Conservation (phyloP, 2,113 vertebrate genomes). For the Sinocyclocheilus rhinocerous region DNA sequence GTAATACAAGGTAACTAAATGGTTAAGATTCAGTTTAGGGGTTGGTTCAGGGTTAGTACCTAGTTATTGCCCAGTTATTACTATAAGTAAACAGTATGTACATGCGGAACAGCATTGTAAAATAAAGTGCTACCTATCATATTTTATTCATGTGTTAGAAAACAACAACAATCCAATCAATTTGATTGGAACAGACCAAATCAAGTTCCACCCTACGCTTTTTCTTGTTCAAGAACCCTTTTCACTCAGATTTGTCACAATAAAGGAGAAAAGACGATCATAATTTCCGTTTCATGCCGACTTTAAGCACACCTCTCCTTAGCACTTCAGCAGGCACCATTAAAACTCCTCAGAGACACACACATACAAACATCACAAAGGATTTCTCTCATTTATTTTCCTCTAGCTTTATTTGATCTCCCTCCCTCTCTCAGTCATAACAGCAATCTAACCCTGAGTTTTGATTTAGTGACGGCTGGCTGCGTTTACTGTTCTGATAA, state of each 20-base stretch:
- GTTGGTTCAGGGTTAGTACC: background rate
- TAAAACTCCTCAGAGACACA: background rate
- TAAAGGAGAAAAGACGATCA: background rate
- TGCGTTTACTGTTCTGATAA: constrained; percentile 24
- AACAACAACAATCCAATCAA: background rate
- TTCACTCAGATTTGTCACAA: background rate
- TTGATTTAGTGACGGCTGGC: constrained; percentile 49
- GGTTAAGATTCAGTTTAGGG: background rate
- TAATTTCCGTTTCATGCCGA: background rate
- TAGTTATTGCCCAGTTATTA: too few species aligned
- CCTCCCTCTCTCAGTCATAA: constrained; percentile 47
- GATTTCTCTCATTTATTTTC: constrained; percentile 34
- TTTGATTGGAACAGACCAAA: background rate
- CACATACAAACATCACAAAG: constrained; percentile 2
- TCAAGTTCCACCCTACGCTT: background rate
- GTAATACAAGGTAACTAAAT: too few species aligned
- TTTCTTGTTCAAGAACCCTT: background rate
- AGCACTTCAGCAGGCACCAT: constrained; percentile 7
- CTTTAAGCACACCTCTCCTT: background rate
- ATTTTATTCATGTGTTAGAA: too few species aligned
- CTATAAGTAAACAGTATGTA: too few species aligned
- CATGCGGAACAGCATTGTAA: too few species aligned
- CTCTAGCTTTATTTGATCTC: constrained; percentile 53
- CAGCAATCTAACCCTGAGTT: constrained; percentile 52
- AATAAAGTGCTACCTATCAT: too few species aligned